Conservation (phyloP, 2,888 invertebrate genomes). For the Prostheceraeus crozeri region DNA sequence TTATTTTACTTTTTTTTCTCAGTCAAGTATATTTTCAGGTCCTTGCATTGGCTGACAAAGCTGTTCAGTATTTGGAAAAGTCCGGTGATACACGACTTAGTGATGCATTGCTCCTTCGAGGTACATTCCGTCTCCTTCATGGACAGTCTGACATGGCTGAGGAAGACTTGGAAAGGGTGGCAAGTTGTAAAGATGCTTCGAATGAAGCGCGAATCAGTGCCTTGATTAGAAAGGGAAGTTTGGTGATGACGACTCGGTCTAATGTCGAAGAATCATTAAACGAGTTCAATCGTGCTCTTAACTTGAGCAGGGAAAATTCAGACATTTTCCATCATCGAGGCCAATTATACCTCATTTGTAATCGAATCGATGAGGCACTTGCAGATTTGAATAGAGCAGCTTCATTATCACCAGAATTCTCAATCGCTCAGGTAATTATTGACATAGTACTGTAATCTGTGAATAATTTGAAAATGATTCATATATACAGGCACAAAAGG, state of each 20-base stretch:
- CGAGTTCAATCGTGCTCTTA: slow-evolving; percentile 71
- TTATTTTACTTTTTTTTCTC: no score
- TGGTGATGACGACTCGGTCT: slow-evolving; percentile 62
- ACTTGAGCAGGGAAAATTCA: slow-evolving; percentile 70
- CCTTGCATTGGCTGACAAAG: neutral
- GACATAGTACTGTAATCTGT: no score
- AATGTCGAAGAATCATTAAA: no score
- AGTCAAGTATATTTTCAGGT: no score
- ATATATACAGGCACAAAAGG: no score
- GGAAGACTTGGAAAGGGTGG: slow-evolving; percentile 61
- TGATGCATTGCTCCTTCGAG: slow-evolving; percentile 63
- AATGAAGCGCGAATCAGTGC: slow-evolving; percentile 62
- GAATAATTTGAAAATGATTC: no score
- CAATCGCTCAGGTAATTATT: slow-evolving; percentile 66
- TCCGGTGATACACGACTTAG: slow-evolving; percentile 3
- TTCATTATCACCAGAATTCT: slow-evolving; percentile 72
- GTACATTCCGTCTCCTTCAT: slow-evolving; percentile 72
- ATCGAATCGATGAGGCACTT: slow-evolving; percentile 72
- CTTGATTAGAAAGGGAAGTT: slow-evolving; percentile 75
- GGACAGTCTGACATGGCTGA: slow-evolving; percentile 59
- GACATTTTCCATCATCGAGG: slow-evolving; percentile 89
- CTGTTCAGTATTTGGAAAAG: slow-evolving; percentile 36
- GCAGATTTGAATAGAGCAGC: slow-evolving; percentile 75
- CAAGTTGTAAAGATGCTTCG: slow-evolving; percentile 32
- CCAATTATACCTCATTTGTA: slow-evolving; percentile 71